Percentiles rank a stretch among this genome's conserved stretches.
Conservation (phyloP, 1,140 invertebrate genomes). For the Drosophila oshimai region DNA sequence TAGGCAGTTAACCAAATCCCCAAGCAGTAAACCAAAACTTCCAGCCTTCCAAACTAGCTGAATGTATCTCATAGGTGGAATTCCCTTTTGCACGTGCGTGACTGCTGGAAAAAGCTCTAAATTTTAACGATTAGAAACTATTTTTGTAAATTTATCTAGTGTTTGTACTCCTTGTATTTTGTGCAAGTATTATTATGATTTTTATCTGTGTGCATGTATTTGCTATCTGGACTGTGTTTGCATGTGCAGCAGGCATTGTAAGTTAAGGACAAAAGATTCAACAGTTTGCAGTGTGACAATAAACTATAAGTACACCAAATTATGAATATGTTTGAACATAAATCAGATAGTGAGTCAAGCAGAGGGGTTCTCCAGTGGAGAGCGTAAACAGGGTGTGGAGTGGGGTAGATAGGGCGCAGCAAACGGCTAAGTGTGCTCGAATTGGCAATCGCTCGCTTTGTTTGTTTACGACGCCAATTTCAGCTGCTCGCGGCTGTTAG, state of each 20-base stretch:
- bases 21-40: too few species aligned
- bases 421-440: not conserved
- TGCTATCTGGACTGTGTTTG: conserved; percentile 3
- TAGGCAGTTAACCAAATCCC: conserved; percentile 45
- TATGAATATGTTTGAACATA: not conserved
- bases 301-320: conserved; percentile 13
- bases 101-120: not conserved
- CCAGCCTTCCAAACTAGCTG: not conserved
- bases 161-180: conserved; percentile 3
- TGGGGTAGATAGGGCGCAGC: conserved; percentile 5
- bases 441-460: conserved; percentile 24
- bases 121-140: not conserved
- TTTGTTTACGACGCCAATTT: conserved; percentile 32
- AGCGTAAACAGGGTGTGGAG: not conserved
- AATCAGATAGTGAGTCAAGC: not conserved
- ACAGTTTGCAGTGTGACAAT: conserved; percentile 26
- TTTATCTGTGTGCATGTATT: conserved; percentile 2
- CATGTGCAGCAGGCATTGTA: conserved; percentile 7
- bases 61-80: conserved; percentile 26
- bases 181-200: conserved; percentile 33
- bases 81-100: not conserved
- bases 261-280: not conserved
- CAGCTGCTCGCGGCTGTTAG: conserved; percentile 31
- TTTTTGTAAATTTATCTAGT: conserved; percentile 14
- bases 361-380: not conserved